Base-by-base conservation (phyloP, 2,888 invertebrate genomes). In the Ethmia dodecea region DNA sequence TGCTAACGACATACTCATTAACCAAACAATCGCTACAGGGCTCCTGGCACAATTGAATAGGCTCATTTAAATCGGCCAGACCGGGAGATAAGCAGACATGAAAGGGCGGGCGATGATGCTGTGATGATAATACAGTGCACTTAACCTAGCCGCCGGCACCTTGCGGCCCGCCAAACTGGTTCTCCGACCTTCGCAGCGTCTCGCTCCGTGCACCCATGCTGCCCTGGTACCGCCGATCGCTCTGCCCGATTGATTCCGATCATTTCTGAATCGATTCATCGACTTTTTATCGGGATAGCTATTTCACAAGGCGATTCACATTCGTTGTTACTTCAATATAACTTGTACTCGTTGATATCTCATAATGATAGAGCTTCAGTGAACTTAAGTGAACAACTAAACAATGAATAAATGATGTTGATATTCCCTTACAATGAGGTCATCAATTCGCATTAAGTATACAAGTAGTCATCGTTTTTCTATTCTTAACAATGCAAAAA, bases 101-200 rank as follows among this genome's bases (percentile, higher is more conserved):
- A 80, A 83, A 81, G 80, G 79, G 79, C 77, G 66, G 67, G 64
- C 76, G 80, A 75, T 73, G 77, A 78, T 74, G 74, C 63, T 80
- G 74, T 73, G 77, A 78, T 74, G 74, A 63, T 81, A 83, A 78
- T 80, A 72, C 71, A 75, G 70, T 71, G 79, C 76, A 79, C 76
- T 80, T 79, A 83, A 78, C 74, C 72, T 65, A 71, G 75, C 72
- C 71, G 56, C 58, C 68, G 73, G 79, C 84, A 83, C 83, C 81
- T 84, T 83, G 81, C 76, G 60, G 56, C 72, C 78, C 65, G 67
- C 65, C 65, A 77, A 84, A 86, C 84, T 74, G 81, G 84, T 86
- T 86, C 61, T 52, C 49, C 80, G 83, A 79, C 83, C 81, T 83
- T 83, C 80, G 69, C 60, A 52, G 57, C 55, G 65, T 60, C 68